Conservation (phyloP, 1,140 invertebrate species). For the Cotesia typhae region DNA sequence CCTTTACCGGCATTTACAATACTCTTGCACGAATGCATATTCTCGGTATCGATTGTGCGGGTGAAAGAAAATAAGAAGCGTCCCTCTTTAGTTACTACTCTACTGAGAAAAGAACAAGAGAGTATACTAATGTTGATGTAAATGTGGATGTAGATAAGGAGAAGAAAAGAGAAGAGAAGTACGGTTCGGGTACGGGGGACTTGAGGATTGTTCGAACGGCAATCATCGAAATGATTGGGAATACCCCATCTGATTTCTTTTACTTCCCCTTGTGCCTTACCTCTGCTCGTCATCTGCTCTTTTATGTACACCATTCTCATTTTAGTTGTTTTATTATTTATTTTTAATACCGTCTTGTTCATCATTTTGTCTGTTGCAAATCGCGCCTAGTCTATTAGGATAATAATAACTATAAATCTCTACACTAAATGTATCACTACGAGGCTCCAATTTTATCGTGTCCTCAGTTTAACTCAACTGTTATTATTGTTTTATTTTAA, state of each 20-base stretch:
- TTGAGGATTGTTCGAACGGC: constrained; percentile 33
- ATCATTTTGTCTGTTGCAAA: constrained; percentile 36
- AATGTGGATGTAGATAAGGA: not conserved
- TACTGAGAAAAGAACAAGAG: not conserved
- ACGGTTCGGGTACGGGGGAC: not conserved
- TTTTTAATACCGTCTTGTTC: constrained; percentile 37
- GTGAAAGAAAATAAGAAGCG: constrained; percentile 18
- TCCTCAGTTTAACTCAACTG: not conserved
- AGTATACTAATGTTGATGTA: not conserved
- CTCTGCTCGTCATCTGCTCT: constrained; percentile 31
- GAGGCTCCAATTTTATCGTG: not conserved
- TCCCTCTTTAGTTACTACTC: constrained; percentile 11
- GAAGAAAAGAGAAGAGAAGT: no score
- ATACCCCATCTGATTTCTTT: not conserved
- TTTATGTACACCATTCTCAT: constrained; percentile 19
- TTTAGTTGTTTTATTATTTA: constrained; percentile 38
- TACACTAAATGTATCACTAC: constrained; percentile 10
- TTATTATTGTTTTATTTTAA: no score
- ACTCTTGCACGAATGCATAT: constrained; percentile 23
- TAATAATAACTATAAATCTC: constrained; percentile 35
- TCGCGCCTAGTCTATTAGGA: constrained; percentile 42
- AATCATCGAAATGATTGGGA: constrained; percentile 43
- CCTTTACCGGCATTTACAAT: not conserved
- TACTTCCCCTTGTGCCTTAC: constrained; percentile 18
- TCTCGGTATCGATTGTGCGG: constrained; percentile 27